Percentiles rank a stretch among this genome's conserved stretches.
Conservation (phyloP, 2,797 vertebrate species). For the Sylvilagus floridanus region DNA sequence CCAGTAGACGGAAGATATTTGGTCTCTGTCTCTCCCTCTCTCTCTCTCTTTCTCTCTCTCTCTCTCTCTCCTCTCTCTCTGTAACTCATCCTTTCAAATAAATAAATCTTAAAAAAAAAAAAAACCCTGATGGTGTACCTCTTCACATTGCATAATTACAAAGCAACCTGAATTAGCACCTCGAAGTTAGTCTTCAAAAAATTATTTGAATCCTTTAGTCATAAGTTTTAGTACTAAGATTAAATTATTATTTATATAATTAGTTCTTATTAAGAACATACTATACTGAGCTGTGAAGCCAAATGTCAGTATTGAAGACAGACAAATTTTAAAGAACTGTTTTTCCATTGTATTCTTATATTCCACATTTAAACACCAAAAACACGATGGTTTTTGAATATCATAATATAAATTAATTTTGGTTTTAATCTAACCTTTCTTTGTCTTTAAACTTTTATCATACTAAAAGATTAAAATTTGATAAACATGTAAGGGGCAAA, state of each 20-base stretch:
- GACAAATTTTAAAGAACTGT: neutral
- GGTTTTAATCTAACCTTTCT: neutral
- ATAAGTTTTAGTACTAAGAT: neutral
- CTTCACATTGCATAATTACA: neutral
- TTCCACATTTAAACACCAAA: neutral
- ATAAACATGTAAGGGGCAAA: neutral
- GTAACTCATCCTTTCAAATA: too few species aligned
- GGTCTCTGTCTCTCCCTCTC: too few species aligned
- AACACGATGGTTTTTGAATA: neutral
- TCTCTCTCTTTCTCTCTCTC: too few species aligned
- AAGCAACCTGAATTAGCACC: neutral
- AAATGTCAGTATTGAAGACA: neutral
- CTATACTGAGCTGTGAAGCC: neutral
- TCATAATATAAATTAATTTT: neutral
- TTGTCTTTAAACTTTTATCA: neutral
- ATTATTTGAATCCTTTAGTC: neutral
- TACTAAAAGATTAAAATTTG: slow-evolving; percentile 15
- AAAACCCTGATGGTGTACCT: neutral
- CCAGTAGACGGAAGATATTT: too few species aligned
- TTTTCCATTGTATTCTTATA: neutral
- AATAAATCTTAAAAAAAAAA: too few species aligned
- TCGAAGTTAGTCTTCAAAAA: neutral
- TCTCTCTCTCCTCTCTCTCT: too few species aligned
- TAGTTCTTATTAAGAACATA: neutral
- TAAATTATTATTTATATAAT: neutral